These are phyloP conservation scores for Portunus trituberculatus DNA, from an alignment of 1,140 invertebrate species.

Conservation along the genomic window DNA sequence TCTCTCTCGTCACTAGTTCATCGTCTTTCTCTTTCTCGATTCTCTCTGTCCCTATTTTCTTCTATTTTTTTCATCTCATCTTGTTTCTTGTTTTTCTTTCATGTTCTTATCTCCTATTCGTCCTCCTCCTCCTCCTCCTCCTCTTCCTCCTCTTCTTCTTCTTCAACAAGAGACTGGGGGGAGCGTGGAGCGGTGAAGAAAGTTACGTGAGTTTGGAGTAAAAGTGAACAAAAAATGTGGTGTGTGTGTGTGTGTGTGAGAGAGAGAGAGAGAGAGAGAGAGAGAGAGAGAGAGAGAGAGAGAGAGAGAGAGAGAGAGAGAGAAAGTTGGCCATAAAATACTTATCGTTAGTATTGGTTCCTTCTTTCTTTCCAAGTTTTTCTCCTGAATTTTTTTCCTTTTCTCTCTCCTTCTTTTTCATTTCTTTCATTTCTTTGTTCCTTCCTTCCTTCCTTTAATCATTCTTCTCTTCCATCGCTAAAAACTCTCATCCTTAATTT, in stretches of 20 bases:
- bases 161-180: too few relatives aligned
- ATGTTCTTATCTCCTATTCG: too few relatives aligned
- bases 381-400: neutral
- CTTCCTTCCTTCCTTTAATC: too few relatives aligned
- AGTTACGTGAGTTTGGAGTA: too few relatives aligned
- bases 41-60: neutral
- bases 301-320: too few relatives aligned
- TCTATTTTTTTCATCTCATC: neutral
- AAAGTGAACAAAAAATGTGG: too few relatives aligned
- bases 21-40: neutral
- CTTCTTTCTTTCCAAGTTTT: neutral
- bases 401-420: neutral
- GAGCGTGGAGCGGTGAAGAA: neutral
- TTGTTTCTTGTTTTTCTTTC: neutral
- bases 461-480: neutral
- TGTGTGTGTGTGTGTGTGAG: too few relatives aligned
- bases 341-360: neutral
- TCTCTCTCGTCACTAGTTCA: too few relatives aligned
- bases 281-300: too few relatives aligned
- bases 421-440: neutral
- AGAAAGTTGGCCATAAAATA: neutral
- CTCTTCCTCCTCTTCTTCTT: constrained; percentile 2
- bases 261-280: too few relatives aligned
- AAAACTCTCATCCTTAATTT: too few relatives aligned
- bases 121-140: neutral